Conservation (phyloP, 2,113 vertebrate species). For the Pelmatolapia mariae region DNA sequence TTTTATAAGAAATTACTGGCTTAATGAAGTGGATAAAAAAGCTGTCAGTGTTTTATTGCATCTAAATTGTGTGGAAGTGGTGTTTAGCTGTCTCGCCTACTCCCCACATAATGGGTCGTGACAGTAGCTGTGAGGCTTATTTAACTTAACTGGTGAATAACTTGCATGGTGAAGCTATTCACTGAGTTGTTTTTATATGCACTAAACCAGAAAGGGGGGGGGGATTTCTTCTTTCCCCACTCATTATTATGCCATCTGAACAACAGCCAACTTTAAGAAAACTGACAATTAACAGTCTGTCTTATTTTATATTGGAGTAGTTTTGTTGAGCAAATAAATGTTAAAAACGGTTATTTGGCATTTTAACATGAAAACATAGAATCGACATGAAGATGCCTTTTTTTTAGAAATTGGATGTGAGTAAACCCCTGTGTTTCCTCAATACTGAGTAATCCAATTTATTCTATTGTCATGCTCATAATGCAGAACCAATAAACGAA, state of each 20-base stretch:
- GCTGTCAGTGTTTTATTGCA: slow-evolving; percentile 87
- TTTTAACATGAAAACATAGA: background rate
- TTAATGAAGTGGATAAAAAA: slow-evolving; percentile 92
- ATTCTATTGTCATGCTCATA: background rate
- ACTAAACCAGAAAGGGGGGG: slow-evolving; percentile 4
- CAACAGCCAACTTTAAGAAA: background rate
- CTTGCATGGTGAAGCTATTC: slow-evolving; percentile 72
- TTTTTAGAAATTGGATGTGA: background rate
- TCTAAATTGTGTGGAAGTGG: slow-evolving; percentile 87
- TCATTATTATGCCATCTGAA: slow-evolving; percentile 12
- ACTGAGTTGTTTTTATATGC: slow-evolving; percentile 44
- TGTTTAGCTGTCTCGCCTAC: slow-evolving; percentile 78
- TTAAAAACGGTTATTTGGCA: background rate
- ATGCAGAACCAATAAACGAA: background rate
- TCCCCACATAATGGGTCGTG: slow-evolving; percentile 85
- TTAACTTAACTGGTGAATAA: slow-evolving; percentile 82
- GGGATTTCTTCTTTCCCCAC: background rate
- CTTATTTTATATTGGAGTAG: background rate
- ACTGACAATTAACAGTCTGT: background rate
- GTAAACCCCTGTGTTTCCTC: background rate
- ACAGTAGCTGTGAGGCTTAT: slow-evolving; percentile 84
- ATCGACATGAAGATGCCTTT: background rate
- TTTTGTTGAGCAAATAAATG: background rate
- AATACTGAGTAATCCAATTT: background rate
- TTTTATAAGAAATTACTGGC: slow-evolving; percentile 91